Conservation (phyloP, 2,113 vertebrate genomes). For the Suncus etruscus region DNA sequence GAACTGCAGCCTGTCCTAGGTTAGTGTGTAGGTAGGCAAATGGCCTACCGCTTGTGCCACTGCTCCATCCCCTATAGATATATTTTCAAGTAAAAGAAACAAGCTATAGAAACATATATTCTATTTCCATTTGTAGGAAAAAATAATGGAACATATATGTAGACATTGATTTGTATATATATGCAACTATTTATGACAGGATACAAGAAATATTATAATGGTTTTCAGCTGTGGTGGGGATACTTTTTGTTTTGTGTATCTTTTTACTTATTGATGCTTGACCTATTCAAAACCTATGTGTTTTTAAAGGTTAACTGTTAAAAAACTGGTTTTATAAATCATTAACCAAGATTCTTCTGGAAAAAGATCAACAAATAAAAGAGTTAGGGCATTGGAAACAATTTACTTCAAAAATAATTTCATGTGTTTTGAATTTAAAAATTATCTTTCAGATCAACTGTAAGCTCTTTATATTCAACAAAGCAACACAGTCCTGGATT, state of each 20-base stretch:
- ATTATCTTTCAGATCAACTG: constrained; percentile 89
- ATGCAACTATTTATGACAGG: constrained; percentile 15
- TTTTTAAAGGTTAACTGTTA: constrained; percentile 58
- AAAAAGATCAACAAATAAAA: constrained; percentile 41
- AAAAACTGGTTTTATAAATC: constrained; percentile 12
- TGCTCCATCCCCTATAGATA: too few species aligned
- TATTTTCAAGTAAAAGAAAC: not conserved
- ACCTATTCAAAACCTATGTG: not conserved
- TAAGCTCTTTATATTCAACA: constrained; percentile 91
- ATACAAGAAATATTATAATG: constrained; percentile 17
- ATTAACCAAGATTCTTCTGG: constrained; percentile 26
- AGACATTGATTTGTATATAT: too few species aligned
- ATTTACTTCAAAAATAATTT: constrained; percentile 29
- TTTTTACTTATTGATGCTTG: constrained; percentile 51
- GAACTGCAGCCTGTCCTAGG: too few species aligned
- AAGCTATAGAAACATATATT: not conserved
- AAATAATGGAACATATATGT: not conserved
- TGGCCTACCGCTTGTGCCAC: too few species aligned
- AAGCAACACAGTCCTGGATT: constrained; percentile 87
- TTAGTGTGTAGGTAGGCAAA: too few species aligned
- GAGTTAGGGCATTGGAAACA: constrained; percentile 28
- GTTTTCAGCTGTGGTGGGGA: not conserved
- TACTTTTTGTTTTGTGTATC: not conserved
- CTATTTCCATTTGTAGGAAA: constrained; percentile 15
- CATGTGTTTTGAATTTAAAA: constrained; percentile 50